Evolutionary conservation across 2,113 vertebrate genomes (phyloP), one percentile per base, ranked within the genome.

Genomic region (Cervus canadensis): DNA sequence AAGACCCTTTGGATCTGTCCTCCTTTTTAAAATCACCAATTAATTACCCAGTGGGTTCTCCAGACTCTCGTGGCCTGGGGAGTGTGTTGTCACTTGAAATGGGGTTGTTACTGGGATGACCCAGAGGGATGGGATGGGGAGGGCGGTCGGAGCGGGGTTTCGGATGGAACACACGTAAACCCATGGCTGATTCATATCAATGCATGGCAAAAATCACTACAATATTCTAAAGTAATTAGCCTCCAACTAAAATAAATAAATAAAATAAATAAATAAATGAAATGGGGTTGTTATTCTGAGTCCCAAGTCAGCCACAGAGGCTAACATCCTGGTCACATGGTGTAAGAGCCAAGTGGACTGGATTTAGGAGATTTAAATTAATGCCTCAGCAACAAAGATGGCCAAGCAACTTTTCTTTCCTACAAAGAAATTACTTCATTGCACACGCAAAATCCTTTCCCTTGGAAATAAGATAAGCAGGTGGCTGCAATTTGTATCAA

Each of bases 401-500:
- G 92, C 21, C 52, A 67, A 74, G 91, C 78, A 86, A 50, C 30
- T 83, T 56, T 98, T 96, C 87, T 64, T 95, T 97, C 89, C 97
- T 91, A 67, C 88, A 3, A 56, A 92, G 67, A 95, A 98, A 97
- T 95, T 90, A 94, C 97, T 98, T 97, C 90, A 83, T 89, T 95
- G 79, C 56, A 43, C 33, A 89, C 86, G 94, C 92, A 62, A 98
- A 98, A 97, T 59, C 40, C 93, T 98, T 98, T 97, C 67, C 92
- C 97, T 97, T 43, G 64, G 94, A 89, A 98, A 98, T 33, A 10
- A 91, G 95, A 84, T 40, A 82, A 97, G 93, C 98, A 98, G 97
- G 97, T 98, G 96, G 94, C 96, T 98, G 97, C 96, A 98, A 98
- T 98, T 98, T 98, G 96, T 98, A 98, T 97, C 98, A 98, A 98